phyloP scores from a whole-genome alignment of 2,113 vertebrate genomes.

The Coryphaenoides rupestris region DNA sequence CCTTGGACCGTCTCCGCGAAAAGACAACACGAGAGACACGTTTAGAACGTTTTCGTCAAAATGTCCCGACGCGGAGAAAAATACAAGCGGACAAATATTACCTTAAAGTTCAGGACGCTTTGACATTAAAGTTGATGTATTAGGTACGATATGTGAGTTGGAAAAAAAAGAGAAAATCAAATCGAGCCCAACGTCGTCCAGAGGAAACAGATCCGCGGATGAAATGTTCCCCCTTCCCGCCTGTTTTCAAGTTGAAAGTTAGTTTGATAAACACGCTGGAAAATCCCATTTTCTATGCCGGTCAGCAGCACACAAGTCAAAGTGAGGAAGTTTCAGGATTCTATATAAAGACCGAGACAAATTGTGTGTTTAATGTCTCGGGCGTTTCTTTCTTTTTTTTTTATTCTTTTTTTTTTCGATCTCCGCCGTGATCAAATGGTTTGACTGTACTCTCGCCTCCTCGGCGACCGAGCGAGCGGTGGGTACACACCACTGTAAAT shows the following conservation, averaged over 20 bases:
- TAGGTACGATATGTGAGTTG: slow-evolving; percentile 42
- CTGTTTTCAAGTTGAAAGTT: slow-evolving; percentile 63
- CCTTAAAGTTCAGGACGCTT: slow-evolving; percentile 52
- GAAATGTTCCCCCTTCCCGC: slow-evolving; percentile 53
- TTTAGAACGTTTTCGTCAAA: slow-evolving; percentile 55
- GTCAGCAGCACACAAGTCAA: slow-evolving; percentile 48
- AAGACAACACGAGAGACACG: slow-evolving; percentile 50
- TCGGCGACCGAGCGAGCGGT: too few species aligned
- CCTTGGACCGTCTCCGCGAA: slow-evolving; percentile 39
- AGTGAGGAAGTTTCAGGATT: slow-evolving; percentile 43
- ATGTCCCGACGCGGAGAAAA: slow-evolving; percentile 55
- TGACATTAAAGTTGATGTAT: slow-evolving; percentile 60
- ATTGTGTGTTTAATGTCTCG: slow-evolving; percentile 53
- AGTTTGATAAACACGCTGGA: slow-evolving; percentile 63
- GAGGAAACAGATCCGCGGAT: slow-evolving; percentile 49
- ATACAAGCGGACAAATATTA: slow-evolving; percentile 60
- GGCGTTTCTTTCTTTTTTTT: slow-evolving; percentile 17
- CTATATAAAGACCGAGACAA: slow-evolving; percentile 58
- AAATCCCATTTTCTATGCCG: slow-evolving; percentile 55
- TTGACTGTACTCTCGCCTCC: slow-evolving; percentile 30
- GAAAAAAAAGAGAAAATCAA: slow-evolving; percentile 41
- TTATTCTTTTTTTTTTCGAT: slow-evolving; percentile 31
- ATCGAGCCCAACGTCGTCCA: slow-evolving; percentile 41
- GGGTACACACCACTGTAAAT: slow-evolving; percentile 65
- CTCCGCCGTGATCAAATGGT: slow-evolving; percentile 50